Conservation (phyloP, 2,797 vertebrate genomes). For the Mormyrops boulengeri region DNA sequence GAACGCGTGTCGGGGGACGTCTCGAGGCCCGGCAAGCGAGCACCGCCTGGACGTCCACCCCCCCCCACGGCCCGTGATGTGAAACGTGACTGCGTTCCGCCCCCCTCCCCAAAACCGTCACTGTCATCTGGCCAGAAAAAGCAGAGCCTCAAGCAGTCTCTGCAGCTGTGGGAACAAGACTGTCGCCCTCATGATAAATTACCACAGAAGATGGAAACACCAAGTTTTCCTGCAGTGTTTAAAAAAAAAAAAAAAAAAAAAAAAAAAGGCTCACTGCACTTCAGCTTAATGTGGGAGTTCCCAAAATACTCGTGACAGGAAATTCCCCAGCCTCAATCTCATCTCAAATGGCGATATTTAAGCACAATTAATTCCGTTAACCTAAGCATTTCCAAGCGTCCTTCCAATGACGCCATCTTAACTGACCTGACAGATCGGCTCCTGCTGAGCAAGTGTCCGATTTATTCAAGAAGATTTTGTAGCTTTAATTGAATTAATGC, state of each 20-base stretch:
- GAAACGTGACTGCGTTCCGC: slow-evolving; percentile 24
- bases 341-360: slow-evolving; percentile 52
- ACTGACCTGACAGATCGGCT: background rate
- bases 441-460: background rate
- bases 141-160: slow-evolving; percentile 16
- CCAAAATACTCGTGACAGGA: slow-evolving; percentile 66
- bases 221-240: slow-evolving; percentile 35
- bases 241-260: slow-evolving; percentile 24
- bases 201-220: slow-evolving; percentile 32
- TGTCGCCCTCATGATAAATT: slow-evolving; percentile 55
- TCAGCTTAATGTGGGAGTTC: slow-evolving; percentile 61
- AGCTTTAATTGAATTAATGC: background rate
- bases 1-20: background rate
- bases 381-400: slow-evolving; percentile 60
- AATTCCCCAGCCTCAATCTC: slow-evolving; percentile 64
- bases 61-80: slow-evolving; percentile 18
- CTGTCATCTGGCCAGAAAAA: slow-evolving; percentile 38
- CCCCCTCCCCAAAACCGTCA: slow-evolving; percentile 21
- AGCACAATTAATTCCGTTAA: slow-evolving; percentile 66
- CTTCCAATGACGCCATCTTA: slow-evolving; percentile 23
- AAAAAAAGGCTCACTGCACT: slow-evolving; percentile 32
- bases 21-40: background rate
- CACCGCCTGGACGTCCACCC: background rate
- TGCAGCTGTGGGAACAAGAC: slow-evolving; percentile 56
- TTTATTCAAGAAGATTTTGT: background rate